Evolutionary conservation across 1,140 invertebrate genomes (phyloP), one percentile per base, ranked within the genome.

Genomic region (Drosophila jambulina): DNA sequence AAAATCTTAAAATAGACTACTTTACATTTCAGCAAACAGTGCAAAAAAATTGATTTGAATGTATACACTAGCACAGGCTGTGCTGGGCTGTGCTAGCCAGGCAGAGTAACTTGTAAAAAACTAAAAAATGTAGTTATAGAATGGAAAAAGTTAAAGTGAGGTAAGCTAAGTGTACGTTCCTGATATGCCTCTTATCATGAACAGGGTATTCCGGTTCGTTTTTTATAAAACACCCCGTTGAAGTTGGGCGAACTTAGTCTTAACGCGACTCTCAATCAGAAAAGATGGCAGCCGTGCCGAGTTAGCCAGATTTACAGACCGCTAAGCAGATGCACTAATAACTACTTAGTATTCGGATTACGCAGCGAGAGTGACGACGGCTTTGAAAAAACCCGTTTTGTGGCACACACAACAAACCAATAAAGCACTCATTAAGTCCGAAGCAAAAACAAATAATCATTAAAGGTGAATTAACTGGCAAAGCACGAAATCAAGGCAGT

Each of bases 391-490:
- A 79, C 75, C 49, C 49, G 82, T 87, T 86, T 79, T 25, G 32
- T 36, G 25, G 15, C 34, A 56, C 53, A 38, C 32, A 67, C 49
- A 53, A 46, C 32, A 59, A 57, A 56, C 27, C 59, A 38, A 70
- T 46, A 54, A 7, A 36, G 13, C 25, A 43, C 40, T 53, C 56
- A 68, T 68, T 67, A 45, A 38, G 21, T 27, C n/a, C 21, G 7
- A 32, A 67, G 40, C 54, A 40, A 58, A 53, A 54, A 64, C n/a
- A 56, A 54, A 79, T 51, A 71, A 32, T 32, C 17, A 56, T 46
- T 36, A 49, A 86, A 87, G 84, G 83, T 87, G 80, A 86, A 74
- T 74, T 84, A 68, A 56, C 80, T 49, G 36, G 25, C 57, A n/a
- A 51, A 29, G 32, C 58, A 78, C 38, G 45, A 65, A 40, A 67